phyloP scores from a whole-genome alignment of 2,113 vertebrate genomes.

The Oceanites oceanicus region DNA sequence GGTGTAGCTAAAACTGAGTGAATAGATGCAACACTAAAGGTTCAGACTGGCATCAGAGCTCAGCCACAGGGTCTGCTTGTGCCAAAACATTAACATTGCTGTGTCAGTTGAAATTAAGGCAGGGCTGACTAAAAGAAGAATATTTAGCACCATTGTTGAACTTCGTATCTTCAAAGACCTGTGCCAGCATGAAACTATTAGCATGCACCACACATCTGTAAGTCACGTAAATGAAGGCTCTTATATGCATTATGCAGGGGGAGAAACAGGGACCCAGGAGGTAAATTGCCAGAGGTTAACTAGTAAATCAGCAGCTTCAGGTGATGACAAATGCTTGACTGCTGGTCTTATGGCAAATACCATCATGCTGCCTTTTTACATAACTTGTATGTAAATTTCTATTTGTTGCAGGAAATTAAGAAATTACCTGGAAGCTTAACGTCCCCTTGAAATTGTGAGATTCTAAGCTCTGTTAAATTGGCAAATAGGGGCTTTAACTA shows the following conservation, averaged over 20 bases:
- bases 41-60: not conserved
- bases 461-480: not conserved
- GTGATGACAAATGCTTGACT: not conserved
- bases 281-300: not conserved
- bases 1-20: not conserved
- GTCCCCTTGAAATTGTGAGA: not conserved
- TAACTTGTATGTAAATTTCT: not conserved
- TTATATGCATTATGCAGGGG: rapidly evolving
- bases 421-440: not conserved
- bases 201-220: not conserved
- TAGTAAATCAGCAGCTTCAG: not conserved
- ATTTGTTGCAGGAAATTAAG: not conserved
- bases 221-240: not conserved
- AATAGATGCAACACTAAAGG: not conserved
- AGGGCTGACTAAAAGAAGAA: not conserved
- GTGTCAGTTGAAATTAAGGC: not conserved
- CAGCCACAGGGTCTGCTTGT: not conserved
- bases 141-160: not conserved
- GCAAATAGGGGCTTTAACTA: not conserved
- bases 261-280: not conserved
- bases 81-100: not conserved
- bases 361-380: not conserved
- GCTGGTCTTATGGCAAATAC: not conserved
- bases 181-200: not conserved
- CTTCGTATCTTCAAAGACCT: not conserved